These are phyloP conservation scores for Anastrepha obliqua DNA, from an alignment of 1,140 invertebrate species.

Conservation along the genomic window DNA sequence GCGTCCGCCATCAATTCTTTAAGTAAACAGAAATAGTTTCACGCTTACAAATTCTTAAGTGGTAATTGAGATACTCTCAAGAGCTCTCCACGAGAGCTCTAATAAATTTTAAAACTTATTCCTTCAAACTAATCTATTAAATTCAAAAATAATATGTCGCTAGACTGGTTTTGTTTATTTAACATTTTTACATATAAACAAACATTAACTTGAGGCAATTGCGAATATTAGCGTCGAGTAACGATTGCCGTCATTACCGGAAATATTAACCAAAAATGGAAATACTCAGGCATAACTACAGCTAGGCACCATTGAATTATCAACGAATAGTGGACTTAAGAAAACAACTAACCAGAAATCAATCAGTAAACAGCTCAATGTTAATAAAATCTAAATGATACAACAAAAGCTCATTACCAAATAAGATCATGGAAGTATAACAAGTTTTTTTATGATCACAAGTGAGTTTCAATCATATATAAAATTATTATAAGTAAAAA, in stretches of 20 bases:
- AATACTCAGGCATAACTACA: neutral
- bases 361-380: neutral
- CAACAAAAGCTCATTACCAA: constrained; percentile 23
- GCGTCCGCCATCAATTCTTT: too few relatives aligned
- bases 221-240: neutral
- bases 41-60: too few relatives aligned
- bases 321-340: neutral
- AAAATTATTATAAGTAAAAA: neutral
- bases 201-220: neutral
- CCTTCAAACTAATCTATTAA: too few relatives aligned
- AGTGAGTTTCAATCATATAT: too few relatives aligned
- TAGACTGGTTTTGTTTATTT: neutral
- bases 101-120: too few relatives aligned
- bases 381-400: neutral
- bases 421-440: neutral
- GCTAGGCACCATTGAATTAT: neutral
- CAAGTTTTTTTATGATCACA: neutral
- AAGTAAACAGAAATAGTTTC: too few relatives aligned
- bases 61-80: too few relatives aligned
- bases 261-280: constrained; percentile 5
- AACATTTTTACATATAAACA: neutral
- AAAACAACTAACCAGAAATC: neutral
- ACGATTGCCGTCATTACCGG: constrained; percentile 14
- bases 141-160: too few relatives aligned
- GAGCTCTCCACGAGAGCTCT: too few relatives aligned